These are phyloP conservation scores for Oenanthe oenanthe DNA, from an alignment of 2,113 vertebrate genomes.

Conservation along the genomic window DNA sequence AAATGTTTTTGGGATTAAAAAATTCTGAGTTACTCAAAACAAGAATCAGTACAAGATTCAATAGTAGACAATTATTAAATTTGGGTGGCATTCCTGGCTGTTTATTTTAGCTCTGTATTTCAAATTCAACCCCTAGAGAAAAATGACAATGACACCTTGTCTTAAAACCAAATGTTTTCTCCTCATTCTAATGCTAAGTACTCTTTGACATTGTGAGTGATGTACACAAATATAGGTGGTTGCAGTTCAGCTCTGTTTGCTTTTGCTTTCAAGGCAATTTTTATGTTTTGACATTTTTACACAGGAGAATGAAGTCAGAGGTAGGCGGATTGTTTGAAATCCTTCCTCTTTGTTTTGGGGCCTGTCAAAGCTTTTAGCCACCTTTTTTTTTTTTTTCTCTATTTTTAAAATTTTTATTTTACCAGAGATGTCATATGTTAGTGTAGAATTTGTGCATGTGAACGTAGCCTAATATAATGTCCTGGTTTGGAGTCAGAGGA, in stretches of 20 bases:
- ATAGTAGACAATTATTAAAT: not conserved
- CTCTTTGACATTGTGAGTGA: not conserved
- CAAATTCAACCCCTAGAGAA: not conserved
- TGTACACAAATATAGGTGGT: not conserved
- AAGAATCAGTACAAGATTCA: not conserved
- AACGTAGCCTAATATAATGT: not conserved
- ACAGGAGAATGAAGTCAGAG: not conserved
- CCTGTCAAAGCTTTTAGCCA: not conserved
- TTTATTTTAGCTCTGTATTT: not conserved
- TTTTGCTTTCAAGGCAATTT: slow-evolving; percentile 17
- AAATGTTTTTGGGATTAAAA: not conserved
- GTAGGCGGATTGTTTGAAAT: not conserved
- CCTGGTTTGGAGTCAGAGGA: not conserved
- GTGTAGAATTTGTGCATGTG: not conserved
- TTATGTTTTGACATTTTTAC: slow-evolving; percentile 33
- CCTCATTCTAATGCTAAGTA: not conserved
- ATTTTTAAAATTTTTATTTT: not conserved
- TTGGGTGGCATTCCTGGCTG: not conserved
- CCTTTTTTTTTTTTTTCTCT: not conserved
- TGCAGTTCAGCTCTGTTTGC: not conserved
- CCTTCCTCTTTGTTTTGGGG: not conserved
- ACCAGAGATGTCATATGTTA: not conserved
- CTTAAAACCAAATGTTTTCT: not conserved
- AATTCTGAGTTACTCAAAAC: not conserved
- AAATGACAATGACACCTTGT: not conserved